Conservation (phyloP, 2,797 vertebrate genomes). For the Danio tinwini region DNA sequence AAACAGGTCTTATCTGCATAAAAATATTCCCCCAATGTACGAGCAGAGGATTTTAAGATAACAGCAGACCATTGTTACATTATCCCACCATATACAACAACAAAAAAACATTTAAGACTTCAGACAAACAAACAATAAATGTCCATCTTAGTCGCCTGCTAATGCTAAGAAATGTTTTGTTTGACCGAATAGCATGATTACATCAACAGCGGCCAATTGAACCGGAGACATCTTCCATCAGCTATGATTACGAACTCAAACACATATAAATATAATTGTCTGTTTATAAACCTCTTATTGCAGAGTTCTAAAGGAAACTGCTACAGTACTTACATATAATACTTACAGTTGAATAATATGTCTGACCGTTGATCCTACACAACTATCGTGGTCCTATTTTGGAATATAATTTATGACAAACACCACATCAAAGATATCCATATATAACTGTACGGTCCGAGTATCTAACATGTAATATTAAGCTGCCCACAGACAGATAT, state of each 20-base stretch:
- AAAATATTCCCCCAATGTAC: constrained; percentile 12
- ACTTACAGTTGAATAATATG: constrained; percentile 71
- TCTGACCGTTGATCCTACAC: constrained; percentile 65
- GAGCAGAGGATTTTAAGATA: constrained; percentile 40
- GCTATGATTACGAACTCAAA: constrained; percentile 63
- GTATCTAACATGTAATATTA: constrained; percentile 64
- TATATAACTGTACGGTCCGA: constrained; percentile 66
- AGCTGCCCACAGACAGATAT: constrained; percentile 62
- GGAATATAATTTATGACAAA: constrained; percentile 68
- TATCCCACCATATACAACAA: constrained; percentile 30
- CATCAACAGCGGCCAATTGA: constrained; percentile 1
- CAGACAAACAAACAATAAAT: constrained; percentile 28
- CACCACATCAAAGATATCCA: constrained; percentile 74
- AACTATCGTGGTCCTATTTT: constrained; percentile 65
- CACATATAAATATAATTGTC: constrained; percentile 55
- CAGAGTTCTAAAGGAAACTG: constrained; percentile 65
- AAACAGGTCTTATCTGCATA: constrained; percentile 29
- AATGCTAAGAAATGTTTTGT: constrained; percentile 3
- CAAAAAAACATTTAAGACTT: not conserved
- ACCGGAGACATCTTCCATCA: constrained; percentile 36
- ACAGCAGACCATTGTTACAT: constrained; percentile 27
- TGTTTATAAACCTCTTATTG: constrained; percentile 58
- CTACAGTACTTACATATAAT: constrained; percentile 66
- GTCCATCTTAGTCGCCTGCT: not conserved
- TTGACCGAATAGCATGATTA: not conserved